These are phyloP conservation scores for Drosophila limbata DNA, from an alignment of 2,888 invertebrate genomes.

Conservation along the genomic window DNA sequence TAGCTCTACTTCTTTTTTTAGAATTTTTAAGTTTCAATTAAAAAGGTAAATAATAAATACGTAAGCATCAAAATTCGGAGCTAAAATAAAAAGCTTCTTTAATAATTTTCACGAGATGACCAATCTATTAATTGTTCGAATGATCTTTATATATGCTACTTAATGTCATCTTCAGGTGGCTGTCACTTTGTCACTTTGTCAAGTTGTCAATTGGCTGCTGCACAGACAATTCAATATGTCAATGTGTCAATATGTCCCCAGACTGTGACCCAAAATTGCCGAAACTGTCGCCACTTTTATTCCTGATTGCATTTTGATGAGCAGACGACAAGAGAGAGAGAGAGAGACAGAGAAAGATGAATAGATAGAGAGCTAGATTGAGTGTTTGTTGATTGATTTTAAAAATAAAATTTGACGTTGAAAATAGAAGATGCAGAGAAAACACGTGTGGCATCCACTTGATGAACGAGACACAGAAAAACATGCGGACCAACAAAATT, in stretches of 20 bases:
- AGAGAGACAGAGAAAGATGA: conserved; percentile 2
- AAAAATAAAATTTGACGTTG: conserved; percentile 61
- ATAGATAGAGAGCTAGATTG: conserved; percentile 20
- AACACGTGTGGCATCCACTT: conserved; percentile 46
- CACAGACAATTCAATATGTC: conserved; percentile 48
- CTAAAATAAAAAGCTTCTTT: too few species aligned
- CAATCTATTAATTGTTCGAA: too few species aligned
- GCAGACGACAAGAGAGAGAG: conserved; percentile 5
- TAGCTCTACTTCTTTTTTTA: too few species aligned
- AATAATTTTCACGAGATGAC: too few species aligned
- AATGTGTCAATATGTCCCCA: conserved; percentile 25
- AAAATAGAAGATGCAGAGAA: not conserved
- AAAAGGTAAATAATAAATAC: too few species aligned
- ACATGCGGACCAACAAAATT: conserved; percentile 24
- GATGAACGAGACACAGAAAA: conserved; percentile 11
- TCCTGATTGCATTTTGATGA: conserved; percentile 61
- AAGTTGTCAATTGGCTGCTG: conserved; percentile 35
- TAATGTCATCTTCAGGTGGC: conserved; percentile 13
- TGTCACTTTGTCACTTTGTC: conserved; percentile 23
- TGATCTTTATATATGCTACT: not conserved
- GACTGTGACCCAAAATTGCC: conserved; percentile 52
- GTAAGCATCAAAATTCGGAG: too few species aligned
- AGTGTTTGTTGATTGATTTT: conserved; percentile 70
- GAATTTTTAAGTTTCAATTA: too few species aligned
- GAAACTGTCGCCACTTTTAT: conserved; percentile 53